Percentiles rank a stretch among this genome's conserved stretches.
Evolutionary conservation across 2,113 vertebrate genomes (phyloP).

Genomic region (Uria aalge): DNA sequence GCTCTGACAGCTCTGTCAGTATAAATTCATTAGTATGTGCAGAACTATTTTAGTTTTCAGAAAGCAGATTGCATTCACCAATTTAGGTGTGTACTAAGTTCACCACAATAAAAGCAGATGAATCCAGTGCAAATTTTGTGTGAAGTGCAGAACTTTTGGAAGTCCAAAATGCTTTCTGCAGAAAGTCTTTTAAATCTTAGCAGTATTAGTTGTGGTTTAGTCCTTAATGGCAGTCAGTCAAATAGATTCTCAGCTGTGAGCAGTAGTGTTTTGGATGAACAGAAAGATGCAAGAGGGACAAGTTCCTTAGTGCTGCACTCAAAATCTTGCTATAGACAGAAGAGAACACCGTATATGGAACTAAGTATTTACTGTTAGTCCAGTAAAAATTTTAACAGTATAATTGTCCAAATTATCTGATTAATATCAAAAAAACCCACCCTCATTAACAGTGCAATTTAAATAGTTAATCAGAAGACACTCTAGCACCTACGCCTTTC

Average conservation of each 20-base stretch:
- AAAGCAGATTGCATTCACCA: neutral
- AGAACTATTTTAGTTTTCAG: neutral
- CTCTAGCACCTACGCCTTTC: neutral
- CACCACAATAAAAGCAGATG: neutral
- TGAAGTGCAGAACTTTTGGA: neutral
- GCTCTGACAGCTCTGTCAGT: neutral
- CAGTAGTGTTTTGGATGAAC: neutral
- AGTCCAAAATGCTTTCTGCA: neutral
- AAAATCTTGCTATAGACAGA: neutral
- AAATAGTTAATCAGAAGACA: neutral
- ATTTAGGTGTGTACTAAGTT: neutral
- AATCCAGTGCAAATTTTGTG: neutral
- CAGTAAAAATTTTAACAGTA: neutral
- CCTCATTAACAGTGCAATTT: neutral
- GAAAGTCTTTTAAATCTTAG: neutral
- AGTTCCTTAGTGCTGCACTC: neutral
- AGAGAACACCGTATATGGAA: neutral
- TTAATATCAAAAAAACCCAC: neutral
- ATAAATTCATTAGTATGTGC: neutral
- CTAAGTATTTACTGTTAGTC: neutral
- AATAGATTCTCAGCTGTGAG: rapidly evolving
- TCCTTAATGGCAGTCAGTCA: neutral
- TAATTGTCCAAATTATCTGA: neutral
- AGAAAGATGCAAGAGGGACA: neutral
- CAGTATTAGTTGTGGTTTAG: neutral